These are phyloP conservation scores for Tromatobia lineatoria DNA, from an alignment of 2,888 invertebrate genomes.

Conservation along the genomic window DNA sequence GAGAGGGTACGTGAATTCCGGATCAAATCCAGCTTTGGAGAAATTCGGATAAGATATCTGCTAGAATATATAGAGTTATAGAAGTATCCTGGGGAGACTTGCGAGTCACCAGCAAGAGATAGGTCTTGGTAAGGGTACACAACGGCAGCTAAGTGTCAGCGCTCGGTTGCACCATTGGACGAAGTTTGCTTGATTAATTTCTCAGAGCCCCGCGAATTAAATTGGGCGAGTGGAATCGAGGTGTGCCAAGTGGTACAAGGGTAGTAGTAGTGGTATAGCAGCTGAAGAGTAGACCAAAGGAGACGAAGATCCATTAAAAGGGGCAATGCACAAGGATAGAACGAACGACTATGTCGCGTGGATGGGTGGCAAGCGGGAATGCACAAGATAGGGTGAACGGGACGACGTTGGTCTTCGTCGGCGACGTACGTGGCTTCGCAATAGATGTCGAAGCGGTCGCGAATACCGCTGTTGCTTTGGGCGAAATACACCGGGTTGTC, in stretches of 20 bases:
- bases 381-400: slow-evolving; percentile 2
- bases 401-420: neutral
- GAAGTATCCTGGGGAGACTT: neutral
- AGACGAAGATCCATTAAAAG: slow-evolving; percentile 15
- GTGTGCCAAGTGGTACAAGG: neutral
- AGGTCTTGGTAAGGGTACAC: slow-evolving; percentile 20
- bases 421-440: slow-evolving; percentile 41
- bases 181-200: slow-evolving; percentile 75
- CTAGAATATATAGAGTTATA: slow-evolving; percentile 21
- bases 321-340: slow-evolving; percentile 24
- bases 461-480: slow-evolving; percentile 27
- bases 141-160: slow-evolving; percentile 64
- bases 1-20: slow-evolving; percentile 43
- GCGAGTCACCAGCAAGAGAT: slow-evolving; percentile 25
- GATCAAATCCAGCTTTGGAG: slow-evolving; percentile 44
- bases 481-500: slow-evolving; percentile 17
- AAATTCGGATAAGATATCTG: slow-evolving; percentile 54
- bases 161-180: slow-evolving; percentile 65
- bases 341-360: slow-evolving; percentile 15
- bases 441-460: slow-evolving; percentile 64
- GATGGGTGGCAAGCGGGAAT: neutral
- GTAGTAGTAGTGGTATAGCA: neutral
- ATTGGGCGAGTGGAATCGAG: slow-evolving; percentile 60
- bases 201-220: slow-evolving; percentile 67
- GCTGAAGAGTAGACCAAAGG: neutral